Conservation (phyloP, 2,113 vertebrate species). For the Cephalopholis sonnerati region DNA sequence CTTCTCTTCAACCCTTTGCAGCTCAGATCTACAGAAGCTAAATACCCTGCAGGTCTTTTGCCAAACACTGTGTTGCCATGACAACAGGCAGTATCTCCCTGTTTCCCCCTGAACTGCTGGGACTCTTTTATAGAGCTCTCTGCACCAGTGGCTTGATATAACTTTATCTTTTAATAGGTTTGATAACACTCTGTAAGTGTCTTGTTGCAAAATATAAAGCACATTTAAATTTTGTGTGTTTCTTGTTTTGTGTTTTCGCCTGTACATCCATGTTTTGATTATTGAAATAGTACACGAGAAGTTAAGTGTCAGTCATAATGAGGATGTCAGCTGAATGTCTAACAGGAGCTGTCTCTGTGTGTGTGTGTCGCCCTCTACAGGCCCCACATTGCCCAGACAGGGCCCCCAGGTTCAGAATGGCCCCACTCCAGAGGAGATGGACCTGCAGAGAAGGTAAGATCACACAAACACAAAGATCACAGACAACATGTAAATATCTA, state of each 20-base stretch:
- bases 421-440: conserved; percentile 94
- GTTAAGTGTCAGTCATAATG: not conserved
- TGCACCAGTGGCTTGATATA: not conserved
- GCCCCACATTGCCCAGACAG: conserved; percentile 94
- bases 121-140: not conserved
- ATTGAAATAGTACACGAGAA: not conserved
- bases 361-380: conserved; percentile 80
- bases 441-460: conserved; percentile 93
- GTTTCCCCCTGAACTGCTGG: not conserved
- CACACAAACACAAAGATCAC: not conserved
- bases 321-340: conserved; percentile 15
- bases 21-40: not conserved
- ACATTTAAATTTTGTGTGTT: not conserved
- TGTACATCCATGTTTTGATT: not conserved
- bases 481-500: too few species aligned
- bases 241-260: not conserved
- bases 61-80: not conserved
- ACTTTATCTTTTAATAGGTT: not conserved
- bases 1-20: too few species aligned
- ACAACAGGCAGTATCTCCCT: not conserved
- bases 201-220: not conserved
- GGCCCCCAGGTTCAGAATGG: conserved; percentile 96
- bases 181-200: too few species aligned
- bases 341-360: conserved; percentile 42
- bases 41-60: not conserved